phyloP scores from a whole-genome alignment of 2,113 vertebrate species.

The Oreotragus oreotragus region DNA sequence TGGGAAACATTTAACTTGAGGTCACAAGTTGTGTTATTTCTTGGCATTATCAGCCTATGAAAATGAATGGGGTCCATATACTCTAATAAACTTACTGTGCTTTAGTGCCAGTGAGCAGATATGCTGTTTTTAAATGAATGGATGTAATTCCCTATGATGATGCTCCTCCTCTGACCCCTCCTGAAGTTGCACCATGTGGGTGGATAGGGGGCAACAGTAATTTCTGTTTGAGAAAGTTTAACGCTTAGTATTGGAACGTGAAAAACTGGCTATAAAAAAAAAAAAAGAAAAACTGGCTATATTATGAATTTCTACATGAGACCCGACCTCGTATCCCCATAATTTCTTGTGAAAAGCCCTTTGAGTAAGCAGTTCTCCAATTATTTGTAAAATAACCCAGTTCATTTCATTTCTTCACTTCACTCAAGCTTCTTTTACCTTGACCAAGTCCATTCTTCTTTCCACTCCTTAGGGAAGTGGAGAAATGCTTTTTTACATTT shows the following conservation, averaged over 20 bases:
- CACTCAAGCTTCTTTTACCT: not conserved
- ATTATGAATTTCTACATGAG: not conserved
- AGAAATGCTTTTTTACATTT: conserved; percentile 4
- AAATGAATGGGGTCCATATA: not conserved
- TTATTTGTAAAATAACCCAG: not conserved
- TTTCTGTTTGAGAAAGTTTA: not conserved
- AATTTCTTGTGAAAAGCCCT: not conserved
- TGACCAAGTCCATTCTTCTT: not conserved
- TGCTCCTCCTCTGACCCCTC: not conserved
- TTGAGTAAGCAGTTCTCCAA: not conserved
- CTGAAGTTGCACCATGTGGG: not conserved
- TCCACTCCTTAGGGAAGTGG: not conserved
- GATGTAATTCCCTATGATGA: not conserved
- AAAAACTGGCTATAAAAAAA: not conserved
- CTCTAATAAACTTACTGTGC: not conserved
- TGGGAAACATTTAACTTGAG: not conserved
- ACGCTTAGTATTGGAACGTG: too few relatives aligned
- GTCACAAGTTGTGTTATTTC: not conserved
- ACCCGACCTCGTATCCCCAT: not conserved
- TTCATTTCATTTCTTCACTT: not conserved
- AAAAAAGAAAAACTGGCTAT: not conserved
- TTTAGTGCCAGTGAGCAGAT: not conserved
- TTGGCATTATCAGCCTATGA: not conserved
- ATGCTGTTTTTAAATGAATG: not conserved
- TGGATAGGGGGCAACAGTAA: not conserved